Base-by-base conservation (phyloP, 2,113 vertebrate genomes). In the Dolichotis patagonum region DNA sequence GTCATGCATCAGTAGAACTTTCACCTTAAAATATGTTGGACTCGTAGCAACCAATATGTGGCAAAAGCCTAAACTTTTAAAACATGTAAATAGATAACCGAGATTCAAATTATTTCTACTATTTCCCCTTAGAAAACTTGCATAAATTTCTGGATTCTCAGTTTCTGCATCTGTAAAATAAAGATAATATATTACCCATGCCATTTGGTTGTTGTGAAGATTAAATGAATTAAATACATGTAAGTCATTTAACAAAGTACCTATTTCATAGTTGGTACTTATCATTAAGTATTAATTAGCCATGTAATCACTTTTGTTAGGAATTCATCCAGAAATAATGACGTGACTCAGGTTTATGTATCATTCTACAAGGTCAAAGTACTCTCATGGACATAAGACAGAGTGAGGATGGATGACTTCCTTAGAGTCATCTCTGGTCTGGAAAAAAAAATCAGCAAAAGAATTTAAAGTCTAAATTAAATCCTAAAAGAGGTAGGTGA, bases 391-490 rank as follows among this genome's bases (percentile, higher is more conserved):
- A 19, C 38, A 8, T 20, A 62, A 41, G 38, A 43, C 6, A 62
- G 52, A 9, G 75, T 54, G 14, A 88, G 28, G 38, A 43, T 4
- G 5, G 77, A 62, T 26, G 63, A 35, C 28, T 12, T 91, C 13
- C 52, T 46, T 46, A 22, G 69, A 84, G 38, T 35, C 12, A 54
- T 20, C 56, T 85, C 11, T 35, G 19, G 35, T 93, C 41, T 84
- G 24, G 1, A 2, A 19, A 32, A 41, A 65, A n/a, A 22, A 11
- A 35, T 49, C 10, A 82, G 41, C 7, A 62, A 81, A 32, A 82
- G 19, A 91, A 93, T 88, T 92, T 75, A 7, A 26, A 88, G 38
- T 73, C 52, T 75, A 85, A 84, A 67, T 82, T 84, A 67, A 95
- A 69, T 52, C 10, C 77, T 90, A 46, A 10, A 84, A 83, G 38